These are phyloP conservation scores for Esox lucius DNA, from an alignment of 2,797 vertebrate species.

Conservation along the genomic window DNA sequence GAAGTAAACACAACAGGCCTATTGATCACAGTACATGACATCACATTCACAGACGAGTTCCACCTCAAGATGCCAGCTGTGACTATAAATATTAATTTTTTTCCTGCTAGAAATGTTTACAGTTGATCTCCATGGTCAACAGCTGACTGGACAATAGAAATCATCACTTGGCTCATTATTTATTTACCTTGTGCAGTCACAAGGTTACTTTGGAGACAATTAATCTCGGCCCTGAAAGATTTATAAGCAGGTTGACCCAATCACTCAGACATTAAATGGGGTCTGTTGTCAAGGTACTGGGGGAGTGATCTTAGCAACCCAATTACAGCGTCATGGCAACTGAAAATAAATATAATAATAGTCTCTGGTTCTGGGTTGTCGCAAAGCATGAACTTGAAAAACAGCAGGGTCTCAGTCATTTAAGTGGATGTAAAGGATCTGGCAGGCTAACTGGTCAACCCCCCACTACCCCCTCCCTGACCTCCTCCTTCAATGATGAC, in stretches of 20 bases:
- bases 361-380: constrained; percentile 38
- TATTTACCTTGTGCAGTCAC: constrained; percentile 71
- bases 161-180: constrained; percentile 70
- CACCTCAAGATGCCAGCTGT: constrained; percentile 19
- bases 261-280: constrained; percentile 66
- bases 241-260: constrained; percentile 70
- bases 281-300: constrained; percentile 61
- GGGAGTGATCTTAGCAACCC: constrained; percentile 66
- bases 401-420: constrained; percentile 32
- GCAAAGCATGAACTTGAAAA: constrained; percentile 58
- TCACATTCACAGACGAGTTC: constrained; percentile 27
- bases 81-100: constrained; percentile 47
- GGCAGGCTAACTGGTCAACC: not conserved
- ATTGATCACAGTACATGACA: constrained; percentile 31
- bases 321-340: constrained; percentile 70
- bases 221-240: constrained; percentile 73
- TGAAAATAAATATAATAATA: constrained; percentile 49
- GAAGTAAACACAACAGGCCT: not conserved
- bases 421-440: constrained; percentile 25
- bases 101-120: constrained; percentile 21
- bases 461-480: not conserved
- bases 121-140: constrained; percentile 56
- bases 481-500: constrained; percentile 29
- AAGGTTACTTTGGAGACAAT: constrained; percentile 70
- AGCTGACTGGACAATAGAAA: constrained; percentile 67